These are phyloP conservation scores for Pocillopora meandrina DNA, from an alignment of 92 coral and sea anemone species.

Conservation along the genomic window DNA sequence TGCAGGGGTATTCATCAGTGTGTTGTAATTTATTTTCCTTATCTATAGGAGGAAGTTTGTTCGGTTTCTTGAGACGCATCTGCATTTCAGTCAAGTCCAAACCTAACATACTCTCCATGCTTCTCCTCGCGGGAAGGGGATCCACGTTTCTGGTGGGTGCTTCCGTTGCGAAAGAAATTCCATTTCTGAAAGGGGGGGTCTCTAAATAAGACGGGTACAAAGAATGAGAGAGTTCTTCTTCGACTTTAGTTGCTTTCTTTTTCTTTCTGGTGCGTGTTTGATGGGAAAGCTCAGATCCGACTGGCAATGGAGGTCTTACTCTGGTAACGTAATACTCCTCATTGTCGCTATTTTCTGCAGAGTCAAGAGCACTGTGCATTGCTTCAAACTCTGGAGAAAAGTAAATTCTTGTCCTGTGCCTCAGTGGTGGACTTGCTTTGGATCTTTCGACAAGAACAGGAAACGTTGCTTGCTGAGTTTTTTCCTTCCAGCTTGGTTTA, in stretches of 20 bases:
- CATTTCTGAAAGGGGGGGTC: constrained; percentile 14
- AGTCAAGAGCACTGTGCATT: constrained; percentile 42
- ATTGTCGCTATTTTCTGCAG: constrained; percentile 47
- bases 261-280: constrained; percentile 30
- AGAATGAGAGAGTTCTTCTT: constrained; percentile 13
- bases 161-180: not conserved
- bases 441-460: constrained; percentile 58
- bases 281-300: not conserved
- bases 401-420: constrained; percentile 40
- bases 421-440: constrained; percentile 36
- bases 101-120: constrained; percentile 22
- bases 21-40: constrained; percentile 38
- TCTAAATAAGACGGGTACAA: constrained; percentile 24
- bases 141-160: constrained; percentile 25
- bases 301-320: constrained; percentile 17
- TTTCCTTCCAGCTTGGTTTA: constrained; percentile 35
- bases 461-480: constrained; percentile 41
- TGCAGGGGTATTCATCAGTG: constrained; percentile 21
- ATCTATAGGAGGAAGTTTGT: constrained; percentile 62
- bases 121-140: not conserved
- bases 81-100: constrained; percentile 27
- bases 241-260: constrained; percentile 5
- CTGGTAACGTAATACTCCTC: constrained; percentile 35
- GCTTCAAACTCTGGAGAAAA: constrained; percentile 44
- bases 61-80: constrained; percentile 35